These are phyloP conservation scores for Eptatretus atami DNA, from an alignment of 2,797 vertebrate species.

Conservation along the genomic window DNA sequence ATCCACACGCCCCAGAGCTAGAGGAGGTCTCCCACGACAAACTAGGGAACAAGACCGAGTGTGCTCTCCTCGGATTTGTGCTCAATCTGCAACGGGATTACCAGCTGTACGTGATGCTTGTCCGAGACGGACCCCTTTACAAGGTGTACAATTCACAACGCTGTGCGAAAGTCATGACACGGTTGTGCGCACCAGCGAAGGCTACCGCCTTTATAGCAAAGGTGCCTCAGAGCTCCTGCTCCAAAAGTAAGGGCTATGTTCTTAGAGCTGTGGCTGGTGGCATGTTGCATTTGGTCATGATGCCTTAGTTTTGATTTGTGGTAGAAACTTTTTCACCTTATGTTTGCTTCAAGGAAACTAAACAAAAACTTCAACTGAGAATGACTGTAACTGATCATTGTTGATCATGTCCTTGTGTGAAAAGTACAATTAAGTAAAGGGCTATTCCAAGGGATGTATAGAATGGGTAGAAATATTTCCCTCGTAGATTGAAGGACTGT, in stretches of 20 bases:
- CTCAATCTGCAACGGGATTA: conserved; percentile 59
- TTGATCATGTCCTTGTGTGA: no score
- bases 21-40: conserved; percentile 77
- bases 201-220: conserved; percentile 94
- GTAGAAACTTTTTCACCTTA: no score
- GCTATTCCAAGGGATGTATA: no score
- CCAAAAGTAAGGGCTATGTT: conserved; percentile 32
- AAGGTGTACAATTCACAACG: conserved; percentile 98
- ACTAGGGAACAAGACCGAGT: conserved; percentile 92
- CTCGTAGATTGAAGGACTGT: no score
- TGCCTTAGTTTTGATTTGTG: no score
- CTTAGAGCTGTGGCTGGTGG: no score
- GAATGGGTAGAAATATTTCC: no score
- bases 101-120: conserved; percentile 55
- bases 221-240: conserved; percentile 79
- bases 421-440: no score
- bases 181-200: conserved; percentile 29
- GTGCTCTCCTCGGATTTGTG: conserved; percentile 52
- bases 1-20: conserved; percentile 44
- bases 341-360: no score
- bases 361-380: no score
- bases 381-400: no score
- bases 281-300: no score
- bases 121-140: conserved; percentile 64
- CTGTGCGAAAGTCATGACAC: conserved; percentile 91